phyloP scores from a whole-genome alignment of 2,797 vertebrate species.

The Psittacula derbiana region DNA sequence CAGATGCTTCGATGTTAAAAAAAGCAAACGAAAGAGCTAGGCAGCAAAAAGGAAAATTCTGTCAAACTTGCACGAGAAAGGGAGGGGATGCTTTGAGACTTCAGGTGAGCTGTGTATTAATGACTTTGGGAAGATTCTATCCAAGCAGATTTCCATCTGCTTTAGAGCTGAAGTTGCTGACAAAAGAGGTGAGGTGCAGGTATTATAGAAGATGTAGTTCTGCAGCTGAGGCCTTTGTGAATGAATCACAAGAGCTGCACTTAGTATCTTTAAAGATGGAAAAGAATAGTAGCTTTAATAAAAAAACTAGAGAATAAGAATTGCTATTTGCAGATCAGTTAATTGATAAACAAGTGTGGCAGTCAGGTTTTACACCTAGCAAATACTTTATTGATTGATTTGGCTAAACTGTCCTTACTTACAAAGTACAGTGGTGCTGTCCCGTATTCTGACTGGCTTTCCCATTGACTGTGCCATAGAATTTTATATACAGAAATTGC shows the following conservation, averaged over 20 bases:
- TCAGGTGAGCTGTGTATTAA: neutral
- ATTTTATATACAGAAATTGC: neutral
- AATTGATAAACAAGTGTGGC: neutral
- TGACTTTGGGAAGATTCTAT: neutral
- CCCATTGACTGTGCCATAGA: rapidly evolving
- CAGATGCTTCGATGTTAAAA: neutral
- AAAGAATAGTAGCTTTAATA: neutral
- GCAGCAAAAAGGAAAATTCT: neutral
- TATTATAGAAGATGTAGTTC: neutral
- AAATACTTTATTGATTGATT: neutral
- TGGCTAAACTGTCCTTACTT: neutral
- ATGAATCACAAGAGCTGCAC: neutral
- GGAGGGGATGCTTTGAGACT: neutral
- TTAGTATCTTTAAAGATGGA: neutral
- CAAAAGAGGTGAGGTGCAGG: neutral
- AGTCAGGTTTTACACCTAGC: neutral
- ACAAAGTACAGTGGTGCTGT: neutral
- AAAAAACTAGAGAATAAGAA: neutral
- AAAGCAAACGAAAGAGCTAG: neutral
- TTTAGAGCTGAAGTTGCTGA: neutral
- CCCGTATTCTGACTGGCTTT: neutral
- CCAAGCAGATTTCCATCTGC: neutral
- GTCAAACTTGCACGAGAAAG: neutral
- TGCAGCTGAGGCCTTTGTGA: neutral
- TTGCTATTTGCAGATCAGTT: neutral